Evolutionary conservation across 2,888 invertebrate genomes (phyloP).

Genomic region (Yponomeuta evonymella): DNA sequence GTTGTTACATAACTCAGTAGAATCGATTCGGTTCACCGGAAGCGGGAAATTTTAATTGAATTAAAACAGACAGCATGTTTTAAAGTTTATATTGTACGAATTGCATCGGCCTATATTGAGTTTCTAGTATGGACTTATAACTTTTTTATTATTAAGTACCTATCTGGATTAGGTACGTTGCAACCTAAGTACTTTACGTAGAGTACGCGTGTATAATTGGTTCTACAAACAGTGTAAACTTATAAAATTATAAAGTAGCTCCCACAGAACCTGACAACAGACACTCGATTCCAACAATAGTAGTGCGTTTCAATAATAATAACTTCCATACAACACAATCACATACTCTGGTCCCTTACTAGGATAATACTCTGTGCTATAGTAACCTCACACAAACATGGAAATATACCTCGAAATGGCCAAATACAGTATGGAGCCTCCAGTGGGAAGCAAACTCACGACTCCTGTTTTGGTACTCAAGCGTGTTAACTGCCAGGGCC

Average conservation of each 20-base stretch:
- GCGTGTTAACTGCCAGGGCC: too few relatives aligned
- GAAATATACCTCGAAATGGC: too few relatives aligned
- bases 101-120: too few relatives aligned
- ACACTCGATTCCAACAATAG: not conserved
- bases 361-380: too few relatives aligned
- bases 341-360: too few relatives aligned
- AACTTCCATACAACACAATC: not conserved
- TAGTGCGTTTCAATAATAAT: not conserved
- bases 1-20: slow-evolving; percentile 3
- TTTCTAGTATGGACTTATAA: too few relatives aligned
- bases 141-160: too few relatives aligned
- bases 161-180: not conserved
- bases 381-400: too few relatives aligned
- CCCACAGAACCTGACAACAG: not conserved
- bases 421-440: too few relatives aligned
- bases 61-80: not conserved
- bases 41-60: slow-evolving; percentile 2
- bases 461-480: too few relatives aligned
- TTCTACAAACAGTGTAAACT: not conserved
- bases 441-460: too few relatives aligned
- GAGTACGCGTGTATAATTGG: not conserved
- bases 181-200: not conserved
- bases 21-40: slow-evolving; percentile 2
- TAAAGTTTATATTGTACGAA: too few relatives aligned
- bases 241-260: not conserved